Evolutionary conservation across 2,113 vertebrate species (phyloP).

Genomic region (Pagrus major): DNA sequence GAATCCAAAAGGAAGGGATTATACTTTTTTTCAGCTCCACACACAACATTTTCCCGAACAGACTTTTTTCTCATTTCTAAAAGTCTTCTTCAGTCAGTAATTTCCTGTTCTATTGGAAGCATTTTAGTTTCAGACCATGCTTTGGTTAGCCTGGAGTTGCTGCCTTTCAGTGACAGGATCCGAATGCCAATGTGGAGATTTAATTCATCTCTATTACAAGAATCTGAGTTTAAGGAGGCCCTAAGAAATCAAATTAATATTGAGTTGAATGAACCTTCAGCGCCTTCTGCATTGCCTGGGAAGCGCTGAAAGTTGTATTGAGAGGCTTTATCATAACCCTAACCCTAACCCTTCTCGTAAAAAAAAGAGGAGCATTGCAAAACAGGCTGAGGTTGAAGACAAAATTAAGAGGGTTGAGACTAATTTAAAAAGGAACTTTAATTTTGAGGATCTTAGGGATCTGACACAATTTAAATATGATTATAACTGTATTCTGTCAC

Average conservation of each 20-base stretch:
- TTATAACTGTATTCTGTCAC: too few relatives aligned
- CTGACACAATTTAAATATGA: too few relatives aligned
- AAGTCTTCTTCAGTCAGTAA: not conserved
- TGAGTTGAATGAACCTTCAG: not conserved
- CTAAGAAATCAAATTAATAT: not conserved
- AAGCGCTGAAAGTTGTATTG: too few relatives aligned
- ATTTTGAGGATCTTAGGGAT: too few relatives aligned
- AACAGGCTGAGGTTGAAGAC: too few relatives aligned
- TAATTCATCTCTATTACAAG: not conserved
- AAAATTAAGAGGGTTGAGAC: too few relatives aligned
- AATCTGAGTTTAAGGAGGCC: not conserved
- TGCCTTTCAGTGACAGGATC: not conserved
- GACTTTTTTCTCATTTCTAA: not conserved
- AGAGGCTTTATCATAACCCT: too few relatives aligned
- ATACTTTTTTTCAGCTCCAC: not conserved
- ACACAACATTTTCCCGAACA: not conserved
- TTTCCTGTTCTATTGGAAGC: not conserved
- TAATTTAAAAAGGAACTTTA: too few relatives aligned
- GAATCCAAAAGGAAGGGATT: too few relatives aligned
- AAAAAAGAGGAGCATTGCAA: too few relatives aligned
- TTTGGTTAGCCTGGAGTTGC: not conserved
- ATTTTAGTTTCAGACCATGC: not conserved
- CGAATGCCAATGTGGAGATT: not conserved
- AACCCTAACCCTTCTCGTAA: too few relatives aligned
- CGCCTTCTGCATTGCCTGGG: too few relatives aligned